These are phyloP conservation scores for Lepidurus arcticus DNA, from an alignment of 1,140 invertebrate species.

Conservation along the genomic window DNA sequence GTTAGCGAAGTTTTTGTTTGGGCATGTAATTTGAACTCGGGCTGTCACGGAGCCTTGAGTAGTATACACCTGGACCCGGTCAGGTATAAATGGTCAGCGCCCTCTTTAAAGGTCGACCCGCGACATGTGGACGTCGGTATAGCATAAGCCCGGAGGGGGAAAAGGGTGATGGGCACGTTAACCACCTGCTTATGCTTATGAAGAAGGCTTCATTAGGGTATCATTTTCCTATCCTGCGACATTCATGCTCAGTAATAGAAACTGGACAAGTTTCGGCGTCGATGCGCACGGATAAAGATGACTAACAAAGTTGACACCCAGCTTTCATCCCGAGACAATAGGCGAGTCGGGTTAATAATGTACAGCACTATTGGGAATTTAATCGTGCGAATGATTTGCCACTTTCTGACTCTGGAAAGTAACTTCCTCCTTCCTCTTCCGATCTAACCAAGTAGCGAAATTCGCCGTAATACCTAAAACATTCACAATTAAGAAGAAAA, in stretches of 20 bases:
- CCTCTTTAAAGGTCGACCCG: background rate
- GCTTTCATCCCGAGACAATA: too few relatives aligned
- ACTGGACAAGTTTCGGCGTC: background rate
- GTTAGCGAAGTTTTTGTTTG: background rate
- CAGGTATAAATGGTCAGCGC: background rate
- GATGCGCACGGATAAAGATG: background rate
- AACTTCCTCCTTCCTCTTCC: background rate
- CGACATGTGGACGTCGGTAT: constrained; percentile 5
- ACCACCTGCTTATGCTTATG: constrained; percentile 21
- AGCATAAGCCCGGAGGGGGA: background rate
- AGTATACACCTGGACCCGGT: background rate
- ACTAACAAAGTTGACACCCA: background rate
- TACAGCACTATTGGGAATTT: background rate
- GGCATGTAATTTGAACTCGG: constrained; percentile 5
- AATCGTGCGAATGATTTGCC: background rate
- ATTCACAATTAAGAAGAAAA: background rate
- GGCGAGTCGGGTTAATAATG: too few relatives aligned
- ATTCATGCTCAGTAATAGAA: background rate
- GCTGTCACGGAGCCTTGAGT: background rate
- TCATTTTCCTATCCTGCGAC: background rate
- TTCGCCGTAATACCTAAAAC: background rate
- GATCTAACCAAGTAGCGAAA: background rate
- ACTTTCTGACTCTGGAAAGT: constrained; percentile 3
- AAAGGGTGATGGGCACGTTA: background rate
- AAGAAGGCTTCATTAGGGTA: background rate